A percentile compares a stretch with the other conserved stretches of the same genome.
Evolutionary conservation across 2,888 invertebrate genomes (phyloP).

Genomic region (Leptinotarsa juncta): DNA sequence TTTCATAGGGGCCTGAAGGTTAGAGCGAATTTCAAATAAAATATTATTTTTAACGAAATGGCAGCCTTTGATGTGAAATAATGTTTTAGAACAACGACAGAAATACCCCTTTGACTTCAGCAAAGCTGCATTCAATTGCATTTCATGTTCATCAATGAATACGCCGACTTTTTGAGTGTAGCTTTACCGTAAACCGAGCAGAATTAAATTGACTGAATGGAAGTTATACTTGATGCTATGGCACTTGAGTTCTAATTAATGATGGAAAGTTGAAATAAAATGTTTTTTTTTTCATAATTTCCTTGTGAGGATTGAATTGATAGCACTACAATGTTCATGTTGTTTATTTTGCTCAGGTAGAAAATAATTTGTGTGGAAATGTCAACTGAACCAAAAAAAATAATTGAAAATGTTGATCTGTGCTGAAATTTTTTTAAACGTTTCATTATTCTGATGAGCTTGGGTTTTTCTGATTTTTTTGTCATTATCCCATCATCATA

Average conservation of each 20-base stretch:
- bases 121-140: not conserved
- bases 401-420: too few relatives aligned
- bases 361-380: too few relatives aligned
- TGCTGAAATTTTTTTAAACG: too few relatives aligned
- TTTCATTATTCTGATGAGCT: too few relatives aligned
- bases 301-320: not conserved
- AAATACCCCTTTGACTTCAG: not conserved
- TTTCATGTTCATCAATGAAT: not conserved
- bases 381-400: too few relatives aligned
- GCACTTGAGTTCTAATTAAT: not conserved
- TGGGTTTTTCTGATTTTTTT: too few relatives aligned
- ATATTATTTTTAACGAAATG: too few relatives aligned
- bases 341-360: not conserved
- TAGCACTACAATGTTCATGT: not conserved
- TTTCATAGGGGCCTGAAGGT: too few relatives aligned
- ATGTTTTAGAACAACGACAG: not conserved
- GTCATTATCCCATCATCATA: too few relatives aligned
- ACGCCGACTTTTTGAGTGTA: not conserved
- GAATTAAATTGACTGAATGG: not conserved
- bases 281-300: not conserved
- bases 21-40: too few relatives aligned
- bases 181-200: not conserved
- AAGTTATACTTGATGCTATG: not conserved
- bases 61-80: not conserved
- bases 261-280: not conserved